Evolutionary conservation across 1,140 invertebrate species (phyloP).

Genomic region (Glomeris maerens): DNA sequence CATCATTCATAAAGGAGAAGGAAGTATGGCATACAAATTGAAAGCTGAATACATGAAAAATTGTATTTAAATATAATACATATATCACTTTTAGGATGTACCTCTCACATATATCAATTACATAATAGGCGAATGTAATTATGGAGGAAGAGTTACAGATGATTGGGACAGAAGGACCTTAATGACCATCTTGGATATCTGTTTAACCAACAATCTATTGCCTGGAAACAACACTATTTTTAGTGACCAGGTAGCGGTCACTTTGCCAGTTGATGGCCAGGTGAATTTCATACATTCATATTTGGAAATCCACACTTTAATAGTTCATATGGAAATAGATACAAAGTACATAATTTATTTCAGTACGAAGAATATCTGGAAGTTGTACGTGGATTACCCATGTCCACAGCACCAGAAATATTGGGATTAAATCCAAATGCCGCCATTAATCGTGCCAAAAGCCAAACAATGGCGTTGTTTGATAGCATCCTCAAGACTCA

Average conservation of each 20-base stretch:
- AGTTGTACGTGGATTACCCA: constrained; percentile 61
- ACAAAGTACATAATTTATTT: constrained; percentile 16
- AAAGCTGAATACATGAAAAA: constrained; percentile 31
- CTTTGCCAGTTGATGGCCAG: no score
- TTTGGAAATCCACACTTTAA: no score
- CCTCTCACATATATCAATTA: constrained; percentile 37
- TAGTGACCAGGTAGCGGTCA: no score
- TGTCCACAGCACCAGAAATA: constrained; percentile 63
- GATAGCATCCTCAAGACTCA: constrained; percentile 67
- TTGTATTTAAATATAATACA: no score
- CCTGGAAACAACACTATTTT: no score
- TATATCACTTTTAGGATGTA: constrained; percentile 27
- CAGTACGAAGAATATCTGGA: constrained; percentile 55
- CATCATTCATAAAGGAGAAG: constrained; percentile 34
- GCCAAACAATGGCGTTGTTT: constrained; percentile 67
- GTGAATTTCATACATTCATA: no score
- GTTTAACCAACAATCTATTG: no score
- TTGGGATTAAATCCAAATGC: constrained; percentile 91
- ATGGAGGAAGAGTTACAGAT: constrained; percentile 48
- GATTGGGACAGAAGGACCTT: constrained; percentile 38
- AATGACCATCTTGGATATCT: constrained; percentile 31
- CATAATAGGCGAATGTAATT: constrained; percentile 44
- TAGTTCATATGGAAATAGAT: no score
- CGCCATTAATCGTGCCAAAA: constrained; percentile 84
- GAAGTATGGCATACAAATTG: constrained; percentile 27